Conservation (phyloP, 1,140 invertebrate genomes). For the Lanistes nyassanus region DNA sequence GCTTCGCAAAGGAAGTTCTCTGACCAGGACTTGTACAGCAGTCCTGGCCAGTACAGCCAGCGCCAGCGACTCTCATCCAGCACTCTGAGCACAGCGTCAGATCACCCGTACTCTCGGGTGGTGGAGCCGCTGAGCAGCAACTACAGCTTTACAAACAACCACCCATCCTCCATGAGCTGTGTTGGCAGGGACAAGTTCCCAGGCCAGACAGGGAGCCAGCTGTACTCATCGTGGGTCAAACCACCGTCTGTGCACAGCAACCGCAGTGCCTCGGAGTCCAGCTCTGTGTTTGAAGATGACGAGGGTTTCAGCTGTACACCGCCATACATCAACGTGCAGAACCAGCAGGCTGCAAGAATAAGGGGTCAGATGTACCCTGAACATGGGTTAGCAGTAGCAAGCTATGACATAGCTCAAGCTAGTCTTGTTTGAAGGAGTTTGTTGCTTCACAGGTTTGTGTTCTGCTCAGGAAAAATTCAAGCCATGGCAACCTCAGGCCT, state of each 20-base stretch:
- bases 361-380: constrained; percentile 40
- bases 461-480: no score
- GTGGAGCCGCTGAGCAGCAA: constrained; percentile 12
- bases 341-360: constrained; percentile 24
- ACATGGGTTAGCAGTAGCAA: constrained; percentile 21
- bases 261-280: constrained; percentile 12
- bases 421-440: constrained; percentile 32
- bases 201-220: background rate
- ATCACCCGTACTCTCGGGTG: constrained; percentile 32
- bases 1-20: constrained; percentile 31
- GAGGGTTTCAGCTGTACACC: background rate
- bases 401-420: constrained; percentile 34
- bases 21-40: constrained; percentile 36
- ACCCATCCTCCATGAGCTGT: constrained; percentile 1
- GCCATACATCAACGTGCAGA: constrained; percentile 18
- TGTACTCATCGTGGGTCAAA: constrained; percentile 17
- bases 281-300: constrained; percentile 27
- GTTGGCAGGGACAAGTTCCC: background rate
- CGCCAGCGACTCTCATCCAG: constrained; percentile 15
- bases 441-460: no score
- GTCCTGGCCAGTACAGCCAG: constrained; percentile 28
- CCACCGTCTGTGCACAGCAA: constrained; percentile 11
- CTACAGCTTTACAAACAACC: constrained; percentile 8
- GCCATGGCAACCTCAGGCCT: no score
- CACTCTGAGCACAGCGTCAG: constrained; percentile 17